Evolutionary conservation across 2,888 invertebrate genomes (phyloP), one percentile per base, ranked within the genome.

Genomic region (Tenthredo notha): DNA sequence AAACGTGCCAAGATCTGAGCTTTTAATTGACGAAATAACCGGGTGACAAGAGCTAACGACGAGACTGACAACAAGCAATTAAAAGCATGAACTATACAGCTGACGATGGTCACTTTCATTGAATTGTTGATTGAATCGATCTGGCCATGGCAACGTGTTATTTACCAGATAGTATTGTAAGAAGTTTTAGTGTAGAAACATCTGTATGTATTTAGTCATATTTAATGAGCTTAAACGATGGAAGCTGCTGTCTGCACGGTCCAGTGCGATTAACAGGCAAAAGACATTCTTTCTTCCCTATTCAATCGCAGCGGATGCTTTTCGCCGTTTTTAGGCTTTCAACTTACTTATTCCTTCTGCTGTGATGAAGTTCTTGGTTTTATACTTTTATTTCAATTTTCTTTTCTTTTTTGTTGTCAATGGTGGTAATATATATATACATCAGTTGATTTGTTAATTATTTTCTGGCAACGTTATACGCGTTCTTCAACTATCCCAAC

Each of bases 321-420:
- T 74, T 40, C 43, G 47, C 50, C 50, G 9, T 77, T 50, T 77
- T 77, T 29, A 77, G 40, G 40, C 61, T 80, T 58, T 43, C 3
- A 80, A 40, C n/a, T 33, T 61, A 61, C 10, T 43, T 43, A 77
- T 47, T n/a, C 77, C 29, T 29, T 77, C 54, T 33, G 77, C 50
- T 77, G 77, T 86, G 84, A 91, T 84, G 54, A 84, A 88, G 90
- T 90, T 50, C 86, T 84, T 84, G 78, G 77, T 85, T 72, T 84
- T 84, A 78, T 58, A n/a, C 10, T 80, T 40, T 37, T 6, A 15
- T 80, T 40, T 80, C n/a, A 29, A n/a, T 37, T 37, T 78, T 58
- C n/a, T 58, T 58, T 37, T 58, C 37, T 2, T 9, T 78, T n/a
- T 33, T 15, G 5, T 47, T 18, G 70, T 15, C 37, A 33, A 70